Evolutionary conservation across 2,797 vertebrate genomes (phyloP).

Genomic region (Sylvilagus floridanus): DNA sequence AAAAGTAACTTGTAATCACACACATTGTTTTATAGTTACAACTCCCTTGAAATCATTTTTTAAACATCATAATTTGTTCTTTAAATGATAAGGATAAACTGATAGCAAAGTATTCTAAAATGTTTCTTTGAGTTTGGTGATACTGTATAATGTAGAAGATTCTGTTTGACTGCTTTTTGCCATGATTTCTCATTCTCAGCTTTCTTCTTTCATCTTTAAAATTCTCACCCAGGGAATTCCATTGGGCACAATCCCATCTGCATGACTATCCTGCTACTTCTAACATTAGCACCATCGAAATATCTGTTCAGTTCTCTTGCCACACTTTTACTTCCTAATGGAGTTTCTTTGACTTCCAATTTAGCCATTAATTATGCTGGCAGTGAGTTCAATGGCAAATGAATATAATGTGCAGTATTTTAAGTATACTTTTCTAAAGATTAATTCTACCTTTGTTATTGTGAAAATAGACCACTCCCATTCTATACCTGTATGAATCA

Average conservation of each 20-base stretch:
- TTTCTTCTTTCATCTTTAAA: not conserved
- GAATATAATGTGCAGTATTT: not conserved
- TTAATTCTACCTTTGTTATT: not conserved
- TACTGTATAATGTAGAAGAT: not conserved
- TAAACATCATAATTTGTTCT: not conserved
- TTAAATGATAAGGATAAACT: not conserved
- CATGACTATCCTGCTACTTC: not conserved
- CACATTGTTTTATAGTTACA: not conserved
- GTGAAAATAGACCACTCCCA: not conserved
- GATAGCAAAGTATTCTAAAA: not conserved
- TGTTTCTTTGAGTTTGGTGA: not conserved
- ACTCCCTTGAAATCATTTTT: conserved; percentile 9
- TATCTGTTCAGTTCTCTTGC: not conserved
- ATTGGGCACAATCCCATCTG: fast-evolving
- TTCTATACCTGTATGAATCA: not conserved
- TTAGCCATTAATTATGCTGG: not conserved
- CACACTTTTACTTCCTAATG: fast-evolving
- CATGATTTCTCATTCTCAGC: fast-evolving
- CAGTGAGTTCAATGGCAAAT: not conserved
- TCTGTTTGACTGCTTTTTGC: not conserved
- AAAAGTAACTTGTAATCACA: not conserved
- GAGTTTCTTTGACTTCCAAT: not conserved
- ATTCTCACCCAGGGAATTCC: fast-evolving
- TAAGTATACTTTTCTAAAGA: not conserved
- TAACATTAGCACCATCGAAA: not conserved